Base-by-base conservation (phyloP, 2,888 invertebrate genomes). In the Iselma pallidipennis region DNA sequence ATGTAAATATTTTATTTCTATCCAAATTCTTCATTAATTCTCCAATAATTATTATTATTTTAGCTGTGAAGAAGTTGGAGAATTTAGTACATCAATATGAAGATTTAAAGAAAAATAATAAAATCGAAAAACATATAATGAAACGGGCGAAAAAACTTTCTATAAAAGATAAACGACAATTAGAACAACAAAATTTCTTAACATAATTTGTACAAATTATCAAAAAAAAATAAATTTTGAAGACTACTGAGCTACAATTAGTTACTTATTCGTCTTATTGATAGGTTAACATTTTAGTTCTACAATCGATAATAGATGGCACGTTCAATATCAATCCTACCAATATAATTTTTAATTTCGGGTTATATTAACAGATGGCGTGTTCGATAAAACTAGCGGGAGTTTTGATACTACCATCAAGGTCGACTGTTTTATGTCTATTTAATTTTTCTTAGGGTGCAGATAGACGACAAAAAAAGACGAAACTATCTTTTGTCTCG, bases 61-160 rank as follows among this genome's bases (percentile, higher is more conserved):
- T 60, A 95, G 95, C 92, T 78, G 94, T 94, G 74, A 87, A 87
- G 71, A 88, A 89, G 60, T 86, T 93, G 2, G 85, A 91, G 65
- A 87, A 89, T 28, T 81, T 95, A 49, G 90, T 95, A 1, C 86
- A 89, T 31, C 90, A 94, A 77, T 96, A 90, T 76, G 91, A 92
- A 66, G 89, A 91, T 52, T 78, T 96, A 50, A 94, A 95, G 80
- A 87, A 89, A 54, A 83, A 86, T 0, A 93, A 94, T 9, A 89
- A 89, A 73, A 80, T 96, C 1, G 89, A 90, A 67, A 89, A 94
- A 68, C 94, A 95, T 76, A 86, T 96, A 67, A 89, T 90, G 72
- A 89, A 92, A 66, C 85, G 92, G 59, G 86, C 91, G 19, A 94
- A 94, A 77, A 94, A 93, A 79, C 85, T 90, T 61, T 84, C 86